These are phyloP conservation scores for Plagodis dolabraria DNA, from an alignment of 2,888 invertebrate genomes.

Conservation along the genomic window DNA sequence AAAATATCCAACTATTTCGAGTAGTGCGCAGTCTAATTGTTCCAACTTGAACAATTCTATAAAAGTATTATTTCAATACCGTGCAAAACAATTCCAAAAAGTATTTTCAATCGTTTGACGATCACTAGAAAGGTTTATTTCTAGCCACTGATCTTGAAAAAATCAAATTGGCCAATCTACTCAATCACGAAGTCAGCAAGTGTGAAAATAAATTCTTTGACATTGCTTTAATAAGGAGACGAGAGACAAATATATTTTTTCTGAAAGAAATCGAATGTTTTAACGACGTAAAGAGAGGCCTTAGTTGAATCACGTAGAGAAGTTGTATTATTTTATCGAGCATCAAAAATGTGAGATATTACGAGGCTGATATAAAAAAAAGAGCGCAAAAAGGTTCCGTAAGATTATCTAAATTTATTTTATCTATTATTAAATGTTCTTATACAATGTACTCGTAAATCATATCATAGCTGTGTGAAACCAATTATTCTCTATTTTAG, in stretches of 20 bases:
- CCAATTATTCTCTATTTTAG: no score
- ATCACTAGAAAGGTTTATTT: conserved; percentile 5
- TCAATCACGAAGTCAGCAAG: conserved; percentile 10
- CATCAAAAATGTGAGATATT: neutral
- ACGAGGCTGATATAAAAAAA: neutral
- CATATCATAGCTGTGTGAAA: no score
- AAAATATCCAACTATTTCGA: no score
- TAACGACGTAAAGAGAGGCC: neutral
- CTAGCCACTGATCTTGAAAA: conserved; percentile 9
- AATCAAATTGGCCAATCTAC: conserved; percentile 14
- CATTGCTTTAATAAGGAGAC: neutral
- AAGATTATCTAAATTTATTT: no score
- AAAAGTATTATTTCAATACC: no score
- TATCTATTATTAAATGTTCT: no score
- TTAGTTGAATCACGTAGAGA: no score
- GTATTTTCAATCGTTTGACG: conserved; percentile 6
- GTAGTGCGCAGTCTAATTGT: no score
- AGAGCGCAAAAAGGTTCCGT: no score
- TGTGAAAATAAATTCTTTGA: conserved; percentile 10
- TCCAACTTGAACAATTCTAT: no score
- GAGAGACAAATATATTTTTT: neutral
- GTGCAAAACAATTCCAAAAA: no score
- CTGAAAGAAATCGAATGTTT: conserved; percentile 12
- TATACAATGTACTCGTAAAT: no score
- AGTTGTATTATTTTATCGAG: neutral